Conservation (phyloP, 2,888 invertebrate genomes). For the Macrophya annulata region DNA sequence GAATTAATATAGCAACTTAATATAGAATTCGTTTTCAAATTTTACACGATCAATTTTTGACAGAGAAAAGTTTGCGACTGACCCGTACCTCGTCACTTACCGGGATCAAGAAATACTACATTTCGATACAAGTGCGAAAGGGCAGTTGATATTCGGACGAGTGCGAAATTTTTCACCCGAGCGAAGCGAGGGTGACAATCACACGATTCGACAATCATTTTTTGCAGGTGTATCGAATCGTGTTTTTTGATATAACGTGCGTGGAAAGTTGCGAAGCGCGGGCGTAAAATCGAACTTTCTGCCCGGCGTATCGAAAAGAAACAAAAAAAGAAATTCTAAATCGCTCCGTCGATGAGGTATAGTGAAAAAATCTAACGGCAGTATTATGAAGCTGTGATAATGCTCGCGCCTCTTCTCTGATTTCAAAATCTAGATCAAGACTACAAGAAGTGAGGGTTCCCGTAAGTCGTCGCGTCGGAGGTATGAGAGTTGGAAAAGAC, state of each 20-base stretch:
- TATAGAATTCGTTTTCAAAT: background rate
- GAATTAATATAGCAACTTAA: background rate
- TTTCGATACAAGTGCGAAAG: no score
- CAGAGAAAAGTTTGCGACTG: no score
- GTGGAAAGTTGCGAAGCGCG: no score
- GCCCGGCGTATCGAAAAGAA: no score
- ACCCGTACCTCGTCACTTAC: background rate
- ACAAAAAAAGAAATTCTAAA: background rate
- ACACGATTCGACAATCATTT: no score
- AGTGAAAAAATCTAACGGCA: background rate
- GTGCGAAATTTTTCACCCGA: no score
- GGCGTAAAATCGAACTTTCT: no score
- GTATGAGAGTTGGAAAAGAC: conserved; percentile 34
- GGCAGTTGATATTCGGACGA: no score
- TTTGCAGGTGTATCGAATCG: no score
- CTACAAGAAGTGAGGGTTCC: background rate
- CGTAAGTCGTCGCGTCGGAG: conserved; percentile 25
- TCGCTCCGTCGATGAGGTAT: background rate
- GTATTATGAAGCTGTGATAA: background rate
- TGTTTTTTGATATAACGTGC: no score
- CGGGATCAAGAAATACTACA: background rate
- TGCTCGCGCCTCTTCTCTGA: conserved; percentile 19
- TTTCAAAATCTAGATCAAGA: conserved; percentile 43
- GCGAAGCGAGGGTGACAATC: no score
- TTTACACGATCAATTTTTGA: background rate